These are phyloP conservation scores for Phylloscopus collybita DNA, from an alignment of 2,797 vertebrate genomes.

Conservation along the genomic window DNA sequence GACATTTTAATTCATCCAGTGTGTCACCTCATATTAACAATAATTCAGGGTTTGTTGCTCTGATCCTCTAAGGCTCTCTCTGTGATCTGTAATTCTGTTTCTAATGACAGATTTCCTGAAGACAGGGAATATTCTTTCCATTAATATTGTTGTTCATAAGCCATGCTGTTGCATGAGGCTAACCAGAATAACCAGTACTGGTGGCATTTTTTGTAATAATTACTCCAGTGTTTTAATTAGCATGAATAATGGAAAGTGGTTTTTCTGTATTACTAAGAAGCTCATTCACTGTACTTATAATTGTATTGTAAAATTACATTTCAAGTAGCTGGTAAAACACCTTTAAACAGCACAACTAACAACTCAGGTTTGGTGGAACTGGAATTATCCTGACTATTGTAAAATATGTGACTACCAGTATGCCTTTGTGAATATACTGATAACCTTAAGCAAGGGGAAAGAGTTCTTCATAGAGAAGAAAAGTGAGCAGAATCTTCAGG, in stretches of 20 bases:
- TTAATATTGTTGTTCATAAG: background rate
- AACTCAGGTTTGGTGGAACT: background rate
- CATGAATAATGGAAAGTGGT: background rate
- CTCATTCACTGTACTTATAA: background rate
- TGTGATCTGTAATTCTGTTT: conserved; percentile 47
- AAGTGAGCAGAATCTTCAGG: background rate
- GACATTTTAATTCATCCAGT: conserved; percentile 26
- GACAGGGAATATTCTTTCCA: background rate
- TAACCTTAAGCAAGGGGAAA: background rate
- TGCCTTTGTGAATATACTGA: background rate
- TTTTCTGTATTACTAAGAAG: background rate
- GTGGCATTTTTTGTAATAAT: background rate
- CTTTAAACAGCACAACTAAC: background rate
- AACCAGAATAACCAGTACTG: background rate
- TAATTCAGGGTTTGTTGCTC: conserved; percentile 12
- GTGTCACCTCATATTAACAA: conserved; percentile 22
- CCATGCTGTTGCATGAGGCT: background rate
- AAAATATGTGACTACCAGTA: background rate
- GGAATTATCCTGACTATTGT: background rate
- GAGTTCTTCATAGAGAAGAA: background rate
- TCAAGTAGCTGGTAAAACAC: background rate
- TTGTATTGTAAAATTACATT: background rate
- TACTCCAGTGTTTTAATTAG: conserved; percentile 3
- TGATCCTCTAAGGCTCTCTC: background rate
- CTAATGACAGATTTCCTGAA: conserved; percentile 19